Evolutionary conservation across 2,797 vertebrate species (phyloP), one percentile per base, ranked within the genome.

Genomic region (Champsocephalus esox): DNA sequence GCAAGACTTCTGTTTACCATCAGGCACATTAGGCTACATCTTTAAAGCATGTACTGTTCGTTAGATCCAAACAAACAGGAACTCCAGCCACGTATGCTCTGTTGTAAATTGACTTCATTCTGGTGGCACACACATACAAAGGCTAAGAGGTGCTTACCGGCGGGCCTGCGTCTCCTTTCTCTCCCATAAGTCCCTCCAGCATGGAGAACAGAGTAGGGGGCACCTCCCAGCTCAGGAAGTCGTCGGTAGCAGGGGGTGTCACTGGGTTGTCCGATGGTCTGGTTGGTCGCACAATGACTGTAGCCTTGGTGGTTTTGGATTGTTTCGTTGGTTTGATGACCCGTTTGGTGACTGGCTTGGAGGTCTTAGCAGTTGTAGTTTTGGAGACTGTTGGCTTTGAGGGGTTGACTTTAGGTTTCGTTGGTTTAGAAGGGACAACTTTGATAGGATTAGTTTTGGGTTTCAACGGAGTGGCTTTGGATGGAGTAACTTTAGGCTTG

Each of bases 141-240:
- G 81, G 34, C 68, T 44, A 4, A 72, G 19, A 74, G 16, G 17
- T 58, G 82, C 96, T 96, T 95, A 99, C 98, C 94, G 87, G 73
- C 43, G 80, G 83, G 84, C 98, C 98, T 28, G 78, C 80, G 50
- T 99, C 97, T 92, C 98, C 98, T 92, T 99, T 99, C 83, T 94
- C 80, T 70, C 97, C 97, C 0, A 92, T 93, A 81, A 94, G 88
- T 91, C 95, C 97, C 74, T 90, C 87, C 65, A 96, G 83, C 85
- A 96, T 85, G 0, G 96, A 95, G 86, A 96, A 96, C 0, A 90
- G 90, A 1, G 96, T 98, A 8, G 96, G 95, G 73, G 94, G 94
- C 1, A 94, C 88, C 50, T 97, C 94, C 79, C 96, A 96, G 88
- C 95, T 94, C 1, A 95, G 94, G 79, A 95, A 97, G 80, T 93